phyloP scores from a whole-genome alignment of 2,888 invertebrate genomes.

The Aphidius colemani region DNA sequence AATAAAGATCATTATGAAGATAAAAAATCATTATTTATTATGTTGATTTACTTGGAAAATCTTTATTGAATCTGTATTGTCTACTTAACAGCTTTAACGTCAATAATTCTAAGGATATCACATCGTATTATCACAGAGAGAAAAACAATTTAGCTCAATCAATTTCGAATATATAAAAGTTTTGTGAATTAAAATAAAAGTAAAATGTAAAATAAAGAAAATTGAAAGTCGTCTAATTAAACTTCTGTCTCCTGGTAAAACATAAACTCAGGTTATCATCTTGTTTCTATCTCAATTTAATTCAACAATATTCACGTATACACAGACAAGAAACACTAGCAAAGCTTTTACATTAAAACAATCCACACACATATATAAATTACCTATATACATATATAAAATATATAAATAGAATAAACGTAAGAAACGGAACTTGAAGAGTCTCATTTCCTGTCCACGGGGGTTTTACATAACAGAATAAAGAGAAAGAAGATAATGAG shows the following conservation, averaged over 20 bases:
- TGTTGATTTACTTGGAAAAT: no score
- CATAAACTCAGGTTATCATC: slow-evolving; percentile 58
- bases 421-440: slow-evolving; percentile 46
- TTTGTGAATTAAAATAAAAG: background rate
- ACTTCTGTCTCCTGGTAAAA: slow-evolving; percentile 46
- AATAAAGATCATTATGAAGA: no score
- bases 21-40: no score
- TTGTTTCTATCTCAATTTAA: slow-evolving; percentile 51
- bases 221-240: slow-evolving; percentile 58
- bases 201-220: slow-evolving; percentile 40
- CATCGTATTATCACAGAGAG: slow-evolving; percentile 16
- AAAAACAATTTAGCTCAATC: slow-evolving; percentile 61
- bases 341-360: background rate
- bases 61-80: no score
- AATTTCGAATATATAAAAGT: slow-evolving; percentile 39
- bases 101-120: background rate
- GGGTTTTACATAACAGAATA: slow-evolving; percentile 48
- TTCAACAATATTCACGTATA: slow-evolving; percentile 38
- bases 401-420: slow-evolving; percentile 29
- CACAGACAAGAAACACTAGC: no score
- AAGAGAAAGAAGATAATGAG: slow-evolving; percentile 22
- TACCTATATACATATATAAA: slow-evolving; percentile 7
- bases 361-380: slow-evolving; percentile 5
- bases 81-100: no score
- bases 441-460: slow-evolving; percentile 59